Evolutionary conservation across 2,888 invertebrate genomes (phyloP).

Genomic region (Tenthredo distinguenda): DNA sequence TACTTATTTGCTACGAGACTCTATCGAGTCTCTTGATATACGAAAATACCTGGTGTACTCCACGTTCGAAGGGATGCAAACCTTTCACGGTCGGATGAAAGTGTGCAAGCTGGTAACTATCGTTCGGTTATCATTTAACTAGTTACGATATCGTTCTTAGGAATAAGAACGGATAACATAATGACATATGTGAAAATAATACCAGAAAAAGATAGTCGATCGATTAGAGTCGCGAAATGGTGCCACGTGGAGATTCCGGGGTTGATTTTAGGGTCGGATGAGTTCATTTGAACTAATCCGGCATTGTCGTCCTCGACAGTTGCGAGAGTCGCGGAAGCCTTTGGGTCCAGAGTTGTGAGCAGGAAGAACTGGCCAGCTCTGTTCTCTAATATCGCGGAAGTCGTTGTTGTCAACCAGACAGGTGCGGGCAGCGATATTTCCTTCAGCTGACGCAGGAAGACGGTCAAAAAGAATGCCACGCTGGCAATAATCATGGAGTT

Average conservation of each 20-base stretch:
- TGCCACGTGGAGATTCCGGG: conserved; percentile 63
- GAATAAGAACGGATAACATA: conserved; percentile 62
- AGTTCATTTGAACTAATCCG: conserved; percentile 59
- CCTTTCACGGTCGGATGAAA: not conserved
- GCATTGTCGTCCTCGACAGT: conserved; percentile 63
- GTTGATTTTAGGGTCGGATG: conserved; percentile 54
- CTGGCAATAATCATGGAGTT: conserved; percentile 67
- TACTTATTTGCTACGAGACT: not conserved
- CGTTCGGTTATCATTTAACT: not conserved
- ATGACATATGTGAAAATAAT: conserved; percentile 64
- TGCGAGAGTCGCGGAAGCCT: conserved; percentile 66
- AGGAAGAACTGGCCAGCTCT: conserved; percentile 68
- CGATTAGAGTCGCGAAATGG: conserved; percentile 64
- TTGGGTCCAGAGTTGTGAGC: conserved; percentile 68
- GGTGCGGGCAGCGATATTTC: conserved; percentile 64
- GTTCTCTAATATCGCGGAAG: conserved; percentile 64
- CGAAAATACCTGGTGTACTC: not conserved
- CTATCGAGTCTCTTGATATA: not conserved
- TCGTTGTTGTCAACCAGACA: conserved; percentile 62
- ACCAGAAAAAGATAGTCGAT: conserved; percentile 67
- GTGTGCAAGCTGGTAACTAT: not conserved
- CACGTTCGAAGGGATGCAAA: not conserved
- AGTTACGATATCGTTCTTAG: conserved; percentile 34
- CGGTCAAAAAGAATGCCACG: conserved; percentile 70
- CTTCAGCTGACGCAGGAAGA: conserved; percentile 65